A percentile compares a stretch with the other conserved stretches of the same genome.
Conservation (phyloP, 2,888 invertebrate species). For the Lamproptera curius region DNA sequence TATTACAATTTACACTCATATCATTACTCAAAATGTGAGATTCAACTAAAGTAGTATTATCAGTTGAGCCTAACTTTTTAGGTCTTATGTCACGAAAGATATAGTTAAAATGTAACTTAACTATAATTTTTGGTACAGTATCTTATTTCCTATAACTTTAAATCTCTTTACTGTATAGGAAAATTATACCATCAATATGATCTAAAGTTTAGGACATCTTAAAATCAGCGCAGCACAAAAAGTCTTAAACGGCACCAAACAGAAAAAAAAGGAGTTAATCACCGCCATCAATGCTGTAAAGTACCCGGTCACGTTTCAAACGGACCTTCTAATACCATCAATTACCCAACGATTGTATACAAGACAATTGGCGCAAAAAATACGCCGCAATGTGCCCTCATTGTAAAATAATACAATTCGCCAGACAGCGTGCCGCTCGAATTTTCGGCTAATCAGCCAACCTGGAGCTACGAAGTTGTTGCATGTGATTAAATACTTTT, state of each 20-base stretch:
- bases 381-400: slow-evolving; percentile 41
- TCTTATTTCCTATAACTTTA: too few relatives aligned
- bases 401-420: slow-evolving; percentile 32
- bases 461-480: slow-evolving; percentile 42
- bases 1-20: too few relatives aligned
- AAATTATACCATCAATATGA: too few relatives aligned
- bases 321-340: slow-evolving; percentile 21
- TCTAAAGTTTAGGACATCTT: too few relatives aligned
- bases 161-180: too few relatives aligned
- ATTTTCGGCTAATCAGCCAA: slow-evolving; percentile 43
- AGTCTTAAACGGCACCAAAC: background rate
- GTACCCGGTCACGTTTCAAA: slow-evolving; percentile 18
- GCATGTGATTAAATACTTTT: background rate
- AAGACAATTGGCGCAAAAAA: slow-evolving; percentile 46
- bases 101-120: too few relatives aligned
- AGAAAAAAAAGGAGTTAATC: slow-evolving; percentile 11
- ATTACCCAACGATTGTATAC: slow-evolving; percentile 25
- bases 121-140: too few relatives aligned
- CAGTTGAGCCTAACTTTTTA: too few relatives aligned
- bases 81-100: too few relatives aligned
- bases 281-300: slow-evolving; percentile 11
- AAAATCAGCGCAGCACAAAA: slow-evolving; percentile 3
- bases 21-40: too few relatives aligned
- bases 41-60: too few relatives aligned
- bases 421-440: slow-evolving; percentile 70